Base-by-base conservation (phyloP, 2,113 vertebrate genomes). In the Aphyosemion australe region DNA sequence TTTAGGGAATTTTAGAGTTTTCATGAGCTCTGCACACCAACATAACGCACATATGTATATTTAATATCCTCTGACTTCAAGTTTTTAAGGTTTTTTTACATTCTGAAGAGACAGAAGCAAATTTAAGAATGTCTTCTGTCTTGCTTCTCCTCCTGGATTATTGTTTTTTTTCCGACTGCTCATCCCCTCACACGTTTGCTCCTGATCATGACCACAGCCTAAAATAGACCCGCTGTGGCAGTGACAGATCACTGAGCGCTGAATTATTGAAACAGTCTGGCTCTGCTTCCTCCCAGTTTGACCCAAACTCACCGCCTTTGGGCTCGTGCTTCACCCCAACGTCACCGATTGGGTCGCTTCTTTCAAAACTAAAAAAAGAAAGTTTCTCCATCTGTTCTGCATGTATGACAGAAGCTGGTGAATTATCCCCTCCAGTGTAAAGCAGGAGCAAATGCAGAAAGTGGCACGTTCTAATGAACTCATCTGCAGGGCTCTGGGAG, bases 211-310 rank as follows among this genome's bases (percentile, higher is more conserved):
- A 50, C 76, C 37, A n/a, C 63, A 57, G 63, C 63, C 82, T 72
- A 52, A 88, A 93, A 91, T 91, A 91, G 88, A 83, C 57, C 42
- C 57, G 18, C 59, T 61, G 70, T 84, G 87, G 73, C 84, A 82
- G 59, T 82, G 86, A 88, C 48, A 18, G 76, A 87, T 76, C 59
- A 14, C 62, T 43, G 34, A 3, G 34, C 65, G 50, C 72, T 92
- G 34, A 90, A 92, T 91, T 87, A 91, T 92, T 92, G 53, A 90
- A 80, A 59, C 18, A 42, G 60, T 77, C 66, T 53, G 51, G 43
- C 67, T 65, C 64, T 49, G 61, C 66, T 63, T 37, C 58, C 66
- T 80, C 56, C 67, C 34, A 26, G 46, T 82, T 73, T 80, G 64
- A 86, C 76, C 69, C 34, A 41, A 47, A 67, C 73, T 66, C 52